Percentiles rank a stretch among this genome's conserved stretches.
Conservation (phyloP, 2,888 invertebrate species). For the Pollenia amentaria region DNA sequence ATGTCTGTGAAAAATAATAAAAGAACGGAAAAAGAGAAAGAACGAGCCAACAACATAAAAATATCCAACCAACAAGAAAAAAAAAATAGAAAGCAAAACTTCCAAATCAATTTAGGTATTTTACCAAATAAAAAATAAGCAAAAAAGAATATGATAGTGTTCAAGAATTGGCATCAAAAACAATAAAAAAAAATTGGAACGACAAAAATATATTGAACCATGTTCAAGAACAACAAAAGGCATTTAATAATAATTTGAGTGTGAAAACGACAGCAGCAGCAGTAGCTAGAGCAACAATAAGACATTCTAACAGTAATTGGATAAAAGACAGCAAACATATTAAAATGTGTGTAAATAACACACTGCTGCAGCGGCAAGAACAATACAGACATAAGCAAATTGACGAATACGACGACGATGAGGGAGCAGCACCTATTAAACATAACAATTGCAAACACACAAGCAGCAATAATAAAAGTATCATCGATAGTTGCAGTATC, state of each 20-base stretch:
- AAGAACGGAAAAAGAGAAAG: slow-evolving; percentile 55
- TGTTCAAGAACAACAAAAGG: slow-evolving; percentile 51
- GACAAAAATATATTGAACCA: slow-evolving; percentile 35
- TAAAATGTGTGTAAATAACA: slow-evolving; percentile 68
- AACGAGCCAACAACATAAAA: slow-evolving; percentile 53
- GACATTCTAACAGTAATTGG: slow-evolving; percentile 31
- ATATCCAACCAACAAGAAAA: slow-evolving; percentile 48
- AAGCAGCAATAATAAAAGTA: slow-evolving; percentile 45
- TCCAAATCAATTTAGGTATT: slow-evolving; percentile 41
- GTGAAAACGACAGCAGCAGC: slow-evolving; percentile 38
- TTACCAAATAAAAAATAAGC: slow-evolving; percentile 27
- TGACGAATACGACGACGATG: slow-evolving; percentile 43
- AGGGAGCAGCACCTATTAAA: slow-evolving; percentile 30
- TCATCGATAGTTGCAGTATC: slow-evolving; percentile 22
- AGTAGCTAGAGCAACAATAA: slow-evolving; percentile 33
- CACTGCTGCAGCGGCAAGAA: slow-evolving; percentile 51
- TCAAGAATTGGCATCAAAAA: slow-evolving; percentile 27
- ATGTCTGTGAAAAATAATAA: slow-evolving; percentile 69
- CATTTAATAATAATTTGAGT: slow-evolving; percentile 39
- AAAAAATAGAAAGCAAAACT: slow-evolving; percentile 60
- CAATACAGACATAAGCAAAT: slow-evolving; percentile 43
- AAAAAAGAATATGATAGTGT: slow-evolving; percentile 40
- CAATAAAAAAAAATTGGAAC: slow-evolving; percentile 5
- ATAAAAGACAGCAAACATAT: slow-evolving; percentile 40
- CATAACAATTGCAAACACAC: slow-evolving; percentile 27